phyloP scores from a whole-genome alignment of 2,888 invertebrate genomes.

The Synanthedon vespiformis region DNA sequence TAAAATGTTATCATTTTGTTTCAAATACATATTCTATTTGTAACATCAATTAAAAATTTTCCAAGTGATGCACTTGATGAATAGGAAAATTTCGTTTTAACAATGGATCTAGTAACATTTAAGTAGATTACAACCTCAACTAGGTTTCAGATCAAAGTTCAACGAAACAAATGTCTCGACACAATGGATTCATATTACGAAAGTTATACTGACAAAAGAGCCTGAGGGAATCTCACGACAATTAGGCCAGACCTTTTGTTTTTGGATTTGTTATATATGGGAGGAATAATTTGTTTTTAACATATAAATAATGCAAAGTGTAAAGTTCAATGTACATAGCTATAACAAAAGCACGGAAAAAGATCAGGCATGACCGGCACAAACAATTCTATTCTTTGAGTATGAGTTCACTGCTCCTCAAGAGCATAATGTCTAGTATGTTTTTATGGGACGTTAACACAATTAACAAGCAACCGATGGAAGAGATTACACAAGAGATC shows the following conservation, averaged over 20 bases:
- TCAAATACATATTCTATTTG: background rate
- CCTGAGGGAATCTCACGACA: background rate
- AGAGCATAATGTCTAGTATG: background rate
- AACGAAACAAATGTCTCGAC: slow-evolving; percentile 3
- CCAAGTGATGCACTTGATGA: background rate
- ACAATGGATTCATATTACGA: slow-evolving; percentile 23
- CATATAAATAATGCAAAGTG: too few species aligned
- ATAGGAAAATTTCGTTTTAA: background rate
- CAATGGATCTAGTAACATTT: background rate
- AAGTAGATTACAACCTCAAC: background rate
- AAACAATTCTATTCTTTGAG: too few species aligned
- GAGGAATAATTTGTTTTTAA: too few species aligned
- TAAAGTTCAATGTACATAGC: too few species aligned
- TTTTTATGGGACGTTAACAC: slow-evolving; percentile 5
- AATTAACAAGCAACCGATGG: slow-evolving; percentile 13
- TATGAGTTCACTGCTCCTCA: too few species aligned
- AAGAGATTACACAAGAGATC: slow-evolving; percentile 30
- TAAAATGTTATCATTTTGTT: background rate
- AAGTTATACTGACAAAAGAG: slow-evolving; percentile 16
- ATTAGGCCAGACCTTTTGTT: background rate
- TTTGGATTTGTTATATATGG: background rate
- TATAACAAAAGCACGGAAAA: too few species aligned
- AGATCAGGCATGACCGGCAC: too few species aligned
- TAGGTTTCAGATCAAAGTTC: slow-evolving; percentile 5
- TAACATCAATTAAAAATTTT: background rate